Base-by-base conservation (phyloP, 64 coral and sea anemone genomes). In the Actinia equina region DNA sequence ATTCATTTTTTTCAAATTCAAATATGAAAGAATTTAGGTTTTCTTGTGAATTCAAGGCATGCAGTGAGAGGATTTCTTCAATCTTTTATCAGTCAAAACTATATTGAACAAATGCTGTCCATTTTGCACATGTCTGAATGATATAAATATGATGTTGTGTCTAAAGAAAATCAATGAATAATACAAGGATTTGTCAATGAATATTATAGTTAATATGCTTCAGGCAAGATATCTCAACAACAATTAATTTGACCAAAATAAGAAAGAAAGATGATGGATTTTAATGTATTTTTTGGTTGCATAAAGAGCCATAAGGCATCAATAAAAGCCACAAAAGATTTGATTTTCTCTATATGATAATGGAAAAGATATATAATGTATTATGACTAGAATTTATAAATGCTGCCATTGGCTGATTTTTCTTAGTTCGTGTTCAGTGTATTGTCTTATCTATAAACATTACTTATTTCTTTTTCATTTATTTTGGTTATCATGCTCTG, bases 51-150 rank as follows among this genome's bases (percentile, higher is more conserved):
- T 69, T 42, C 10, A 11, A 14, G 26, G 12, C 1, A 3, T 37
- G n/a, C 13, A 4, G n/a, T 10, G 8, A 74, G 7, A 26, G 25
- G 69, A 9, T 41, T 74, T 74, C 55, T 74, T 14, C 13, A 15
- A 74, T 41, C 42, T 74, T 74, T 30, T 7, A 74, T 5, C 69
- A 74, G 69, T 15, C 62, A 65, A 74, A 74, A 16, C 69, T 26
- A 74, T 74, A n/a, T 74, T 74, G 26, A 25, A 41, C 23, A 10
- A 74, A 74, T 74, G 62, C 22, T 65, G 69, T 74, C 69, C 27
- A 74, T 41, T 74, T 74, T 74, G 69, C 69, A 74, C 69, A 74
- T 74, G 69, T 74, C 69, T 74, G n/a, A 30, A 74, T n/a, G 69
- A 41, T 74, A 74, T 74, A 74, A 74, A 74, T 74, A 42, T 27